Conservation (phyloP, 2,888 invertebrate genomes). For the Phlogophora meticulosa region DNA sequence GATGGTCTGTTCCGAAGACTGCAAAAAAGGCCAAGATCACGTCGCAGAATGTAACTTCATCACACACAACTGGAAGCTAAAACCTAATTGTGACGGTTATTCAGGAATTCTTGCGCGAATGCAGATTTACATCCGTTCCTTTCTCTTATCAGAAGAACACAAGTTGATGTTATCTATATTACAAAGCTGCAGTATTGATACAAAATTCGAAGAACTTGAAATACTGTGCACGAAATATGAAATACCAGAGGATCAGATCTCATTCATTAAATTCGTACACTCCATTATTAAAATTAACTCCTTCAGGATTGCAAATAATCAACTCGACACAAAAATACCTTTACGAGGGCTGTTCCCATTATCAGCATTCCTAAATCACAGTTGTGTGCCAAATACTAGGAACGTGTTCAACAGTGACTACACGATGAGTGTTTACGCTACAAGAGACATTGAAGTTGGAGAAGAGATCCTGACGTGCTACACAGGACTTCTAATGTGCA, state of each 20-base stretch:
- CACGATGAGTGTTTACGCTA: constrained; percentile 91
- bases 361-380: constrained; percentile 93
- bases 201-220: constrained; percentile 88
- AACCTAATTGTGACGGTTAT: constrained; percentile 63
- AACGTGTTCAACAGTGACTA: constrained; percentile 91
- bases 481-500: constrained; percentile 93
- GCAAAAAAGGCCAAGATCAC: constrained; percentile 91
- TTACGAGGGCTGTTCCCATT: constrained; percentile 92
- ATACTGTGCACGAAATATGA: constrained; percentile 81
- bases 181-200: constrained; percentile 78
- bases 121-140: constrained; percentile 78
- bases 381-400: constrained; percentile 93
- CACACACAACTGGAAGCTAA: constrained; percentile 85
- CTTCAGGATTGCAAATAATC: constrained; percentile 89
- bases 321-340: constrained; percentile 78
- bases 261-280: constrained; percentile 89
- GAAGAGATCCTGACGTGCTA: constrained; percentile 93
- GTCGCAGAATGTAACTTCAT: constrained; percentile 92
- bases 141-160: constrained; percentile 80
- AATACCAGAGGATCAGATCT: constrained; percentile 87
- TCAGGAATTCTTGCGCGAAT: constrained; percentile 69
- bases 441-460: constrained; percentile 89
- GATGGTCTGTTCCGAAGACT: constrained; percentile 92
- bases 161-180: constrained; percentile 85
- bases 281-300: constrained; percentile 92